Evolutionary conservation across 2,113 vertebrate species (phyloP).

Genomic region (Neogobius melanostomus): DNA sequence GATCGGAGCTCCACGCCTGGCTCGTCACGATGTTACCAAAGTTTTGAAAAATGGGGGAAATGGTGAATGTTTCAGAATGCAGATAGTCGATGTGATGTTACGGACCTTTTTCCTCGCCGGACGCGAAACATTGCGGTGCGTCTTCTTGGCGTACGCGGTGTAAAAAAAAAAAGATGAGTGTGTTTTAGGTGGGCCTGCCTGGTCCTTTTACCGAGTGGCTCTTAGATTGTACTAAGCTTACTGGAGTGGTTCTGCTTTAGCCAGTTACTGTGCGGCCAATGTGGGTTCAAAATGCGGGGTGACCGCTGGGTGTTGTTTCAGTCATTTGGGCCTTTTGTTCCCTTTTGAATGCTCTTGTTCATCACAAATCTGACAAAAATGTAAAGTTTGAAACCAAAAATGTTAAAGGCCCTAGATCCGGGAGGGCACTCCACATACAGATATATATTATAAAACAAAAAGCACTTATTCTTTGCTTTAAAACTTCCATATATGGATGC

Average conservation of each 20-base stretch:
- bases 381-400: no score
- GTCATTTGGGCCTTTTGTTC: no score
- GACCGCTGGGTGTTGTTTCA: background rate
- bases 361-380: no score
- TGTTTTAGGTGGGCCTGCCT: constrained; percentile 20
- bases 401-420: no score
- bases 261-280: background rate
- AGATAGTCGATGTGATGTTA: constrained; percentile 55
- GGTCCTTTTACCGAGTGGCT: constrained; percentile 13
- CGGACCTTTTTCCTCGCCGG: constrained; percentile 60
- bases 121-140: background rate
- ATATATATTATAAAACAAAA: no score
- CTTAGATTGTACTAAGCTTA: constrained; percentile 14
- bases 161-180: constrained; percentile 20
- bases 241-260: constrained; percentile 22
- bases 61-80: constrained; percentile 70
- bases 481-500: no score
- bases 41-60: constrained; percentile 61
- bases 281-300: background rate
- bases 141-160: constrained; percentile 10
- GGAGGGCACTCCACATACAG: no score
- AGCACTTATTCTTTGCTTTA: no score
- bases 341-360: no score
- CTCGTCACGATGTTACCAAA: constrained; percentile 70
- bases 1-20: constrained; percentile 1